These are phyloP conservation scores for Galleria mellonella DNA, from an alignment of 1,140 invertebrate species.

Conservation along the genomic window DNA sequence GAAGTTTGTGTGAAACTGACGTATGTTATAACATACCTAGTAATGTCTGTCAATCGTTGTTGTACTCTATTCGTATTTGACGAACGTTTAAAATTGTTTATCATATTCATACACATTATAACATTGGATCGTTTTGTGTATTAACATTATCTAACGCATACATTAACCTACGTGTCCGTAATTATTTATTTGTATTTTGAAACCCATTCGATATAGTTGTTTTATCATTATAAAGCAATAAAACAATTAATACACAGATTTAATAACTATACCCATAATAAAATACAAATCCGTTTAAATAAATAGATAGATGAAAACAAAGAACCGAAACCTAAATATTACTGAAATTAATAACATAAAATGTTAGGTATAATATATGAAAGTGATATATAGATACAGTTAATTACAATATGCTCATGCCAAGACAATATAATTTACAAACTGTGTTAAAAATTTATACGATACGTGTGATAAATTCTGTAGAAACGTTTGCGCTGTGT, in stretches of 20 bases:
- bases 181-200: too few relatives aligned
- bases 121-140: too few relatives aligned
- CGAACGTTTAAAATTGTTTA: too few relatives aligned
- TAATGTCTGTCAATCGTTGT: not conserved
- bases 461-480: conserved; percentile 23
- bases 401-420: conserved; percentile 42
- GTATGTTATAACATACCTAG: not conserved
- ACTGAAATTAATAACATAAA: conserved; percentile 16
- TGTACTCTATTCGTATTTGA: not conserved
- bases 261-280: not conserved
- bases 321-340: conserved; percentile 17
- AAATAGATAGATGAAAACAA: conserved; percentile 26
- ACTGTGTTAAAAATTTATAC: conserved; percentile 33
- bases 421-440: conserved; percentile 50
- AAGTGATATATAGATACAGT: conserved; percentile 19
- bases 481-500: conserved; percentile 9
- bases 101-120: too few relatives aligned
- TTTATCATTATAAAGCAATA: not conserved
- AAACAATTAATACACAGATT: not conserved
- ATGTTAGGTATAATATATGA: conserved; percentile 14
- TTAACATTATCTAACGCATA: too few relatives aligned
- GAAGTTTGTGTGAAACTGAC: conserved; percentile 23
- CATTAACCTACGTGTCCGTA: too few relatives aligned
- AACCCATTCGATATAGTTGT: not conserved
- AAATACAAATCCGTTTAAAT: conserved; percentile 4